Evolutionary conservation across 2,113 vertebrate species (phyloP).

Genomic region (Phasianus colchicus): DNA sequence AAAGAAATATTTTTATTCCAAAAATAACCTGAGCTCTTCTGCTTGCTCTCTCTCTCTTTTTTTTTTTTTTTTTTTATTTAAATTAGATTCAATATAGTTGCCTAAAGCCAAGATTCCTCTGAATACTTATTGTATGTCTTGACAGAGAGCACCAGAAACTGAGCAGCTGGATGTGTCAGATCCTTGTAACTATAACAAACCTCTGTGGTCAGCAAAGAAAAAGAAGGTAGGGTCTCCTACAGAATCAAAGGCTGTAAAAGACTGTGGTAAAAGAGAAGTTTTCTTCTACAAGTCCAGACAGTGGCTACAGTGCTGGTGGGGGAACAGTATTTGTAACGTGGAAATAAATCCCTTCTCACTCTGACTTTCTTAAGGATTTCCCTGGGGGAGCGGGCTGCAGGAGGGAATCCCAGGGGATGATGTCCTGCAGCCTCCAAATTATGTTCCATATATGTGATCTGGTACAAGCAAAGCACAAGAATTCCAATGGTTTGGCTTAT

Average conservation of each 20-base stretch:
- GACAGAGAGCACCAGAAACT: neutral
- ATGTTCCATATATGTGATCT: accelerated
- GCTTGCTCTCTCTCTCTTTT: neutral
- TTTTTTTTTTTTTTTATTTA: neutral
- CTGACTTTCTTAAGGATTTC: neutral
- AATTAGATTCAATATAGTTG: neutral
- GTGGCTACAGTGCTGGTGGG: neutral
- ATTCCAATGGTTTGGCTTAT: neutral
- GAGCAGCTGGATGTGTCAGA: neutral
- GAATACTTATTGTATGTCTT: neutral
- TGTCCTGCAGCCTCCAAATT: neutral
- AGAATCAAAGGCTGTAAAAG: neutral
- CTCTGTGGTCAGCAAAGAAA: neutral
- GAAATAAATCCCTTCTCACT: neutral
- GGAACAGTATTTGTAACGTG: neutral
- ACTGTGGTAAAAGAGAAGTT: neutral
- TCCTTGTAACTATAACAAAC: accelerated
- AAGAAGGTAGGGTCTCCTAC: neutral
- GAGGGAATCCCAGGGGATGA: neutral
- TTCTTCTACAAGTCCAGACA: neutral
- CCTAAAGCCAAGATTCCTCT: neutral
- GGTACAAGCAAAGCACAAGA: neutral
- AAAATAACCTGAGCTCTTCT: constrained; percentile 26
- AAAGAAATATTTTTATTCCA: neutral
- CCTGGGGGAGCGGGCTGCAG: neutral